These are phyloP conservation scores for Chamaetylas fuelleborni DNA, from an alignment of 2,113 vertebrate genomes.

Conservation along the genomic window DNA sequence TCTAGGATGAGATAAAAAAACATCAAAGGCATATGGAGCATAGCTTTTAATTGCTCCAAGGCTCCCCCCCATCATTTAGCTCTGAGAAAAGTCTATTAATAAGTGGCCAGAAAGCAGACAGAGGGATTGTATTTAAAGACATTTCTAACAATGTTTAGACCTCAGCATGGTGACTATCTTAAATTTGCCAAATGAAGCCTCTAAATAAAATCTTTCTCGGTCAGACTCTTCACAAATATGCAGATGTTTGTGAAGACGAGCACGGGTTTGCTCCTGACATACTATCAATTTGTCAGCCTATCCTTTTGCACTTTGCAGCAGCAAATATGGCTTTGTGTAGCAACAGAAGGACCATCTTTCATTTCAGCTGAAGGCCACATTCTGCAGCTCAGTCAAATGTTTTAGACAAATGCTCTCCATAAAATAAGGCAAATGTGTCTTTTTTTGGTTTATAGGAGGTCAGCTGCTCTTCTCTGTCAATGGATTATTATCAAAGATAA, in stretches of 20 bases:
- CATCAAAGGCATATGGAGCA: slow-evolving; percentile 53
- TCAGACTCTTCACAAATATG: slow-evolving; percentile 56
- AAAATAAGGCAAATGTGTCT: slow-evolving; percentile 57
- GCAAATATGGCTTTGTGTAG: slow-evolving; percentile 65
- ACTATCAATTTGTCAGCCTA: slow-evolving; percentile 55
- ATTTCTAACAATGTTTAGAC: slow-evolving; percentile 24
- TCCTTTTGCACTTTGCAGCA: slow-evolving; percentile 68
- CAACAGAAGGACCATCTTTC: slow-evolving; percentile 65
- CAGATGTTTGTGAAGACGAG: slow-evolving; percentile 55
- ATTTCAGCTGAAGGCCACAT: slow-evolving; percentile 64
- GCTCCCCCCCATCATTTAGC: background rate
- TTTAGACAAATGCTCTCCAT: slow-evolving; percentile 60
- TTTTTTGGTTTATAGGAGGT: slow-evolving; percentile 42
- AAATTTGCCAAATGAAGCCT: slow-evolving; percentile 20
- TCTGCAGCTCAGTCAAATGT: slow-evolving; percentile 60
- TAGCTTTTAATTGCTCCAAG: slow-evolving; percentile 57
- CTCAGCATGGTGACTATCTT: background rate
- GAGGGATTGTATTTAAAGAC: slow-evolving; percentile 8
- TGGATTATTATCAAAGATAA: slow-evolving; percentile 60
- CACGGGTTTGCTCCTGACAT: slow-evolving; percentile 27
- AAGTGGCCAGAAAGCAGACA: slow-evolving; percentile 36
- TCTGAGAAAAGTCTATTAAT: slow-evolving; percentile 40
- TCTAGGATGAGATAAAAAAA: slow-evolving; percentile 35
- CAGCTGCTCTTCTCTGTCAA: slow-evolving; percentile 53
- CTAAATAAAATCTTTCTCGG: slow-evolving; percentile 11